phyloP scores from a whole-genome alignment of 2,888 invertebrate genomes.

The Tethea ocularis region DNA sequence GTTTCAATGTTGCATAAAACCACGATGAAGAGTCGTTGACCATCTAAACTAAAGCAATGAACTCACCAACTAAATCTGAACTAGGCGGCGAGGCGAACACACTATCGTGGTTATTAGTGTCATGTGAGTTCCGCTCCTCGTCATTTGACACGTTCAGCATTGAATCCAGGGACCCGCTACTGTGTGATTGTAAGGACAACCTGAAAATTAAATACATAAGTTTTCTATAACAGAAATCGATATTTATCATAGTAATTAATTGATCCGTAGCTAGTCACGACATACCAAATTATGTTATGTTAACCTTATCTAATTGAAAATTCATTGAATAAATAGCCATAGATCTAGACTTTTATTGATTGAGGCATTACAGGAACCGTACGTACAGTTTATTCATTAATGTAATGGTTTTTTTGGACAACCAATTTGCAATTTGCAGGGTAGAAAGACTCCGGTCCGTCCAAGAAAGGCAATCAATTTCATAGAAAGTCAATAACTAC shows the following conservation, averaged over 20 bases:
- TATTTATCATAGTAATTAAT: too few relatives aligned
- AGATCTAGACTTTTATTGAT: too few relatives aligned
- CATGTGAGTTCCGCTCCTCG: constrained; percentile 85
- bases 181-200: constrained; percentile 90
- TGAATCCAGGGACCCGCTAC: constrained; percentile 93
- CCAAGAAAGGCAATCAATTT: background rate
- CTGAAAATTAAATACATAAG: constrained; percentile 54
- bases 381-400: background rate
- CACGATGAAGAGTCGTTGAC: background rate
- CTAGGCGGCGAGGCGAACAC: constrained; percentile 66
- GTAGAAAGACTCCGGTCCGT: background rate
- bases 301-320: background rate
- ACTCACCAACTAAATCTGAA: constrained; percentile 68
- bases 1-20: background rate
- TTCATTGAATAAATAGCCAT: too few relatives aligned
- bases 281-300: too few relatives aligned
- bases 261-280: too few relatives aligned
- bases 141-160: constrained; percentile 94
- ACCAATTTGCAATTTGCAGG: background rate
- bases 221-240: background rate
- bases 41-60: constrained; percentile 31
- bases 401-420: background rate
- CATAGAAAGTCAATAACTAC: constrained; percentile 55
- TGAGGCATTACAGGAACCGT: background rate
- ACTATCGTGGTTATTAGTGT: constrained; percentile 69